Conservation (phyloP, 2,888 invertebrate species). For the Corythucha ciliata region DNA sequence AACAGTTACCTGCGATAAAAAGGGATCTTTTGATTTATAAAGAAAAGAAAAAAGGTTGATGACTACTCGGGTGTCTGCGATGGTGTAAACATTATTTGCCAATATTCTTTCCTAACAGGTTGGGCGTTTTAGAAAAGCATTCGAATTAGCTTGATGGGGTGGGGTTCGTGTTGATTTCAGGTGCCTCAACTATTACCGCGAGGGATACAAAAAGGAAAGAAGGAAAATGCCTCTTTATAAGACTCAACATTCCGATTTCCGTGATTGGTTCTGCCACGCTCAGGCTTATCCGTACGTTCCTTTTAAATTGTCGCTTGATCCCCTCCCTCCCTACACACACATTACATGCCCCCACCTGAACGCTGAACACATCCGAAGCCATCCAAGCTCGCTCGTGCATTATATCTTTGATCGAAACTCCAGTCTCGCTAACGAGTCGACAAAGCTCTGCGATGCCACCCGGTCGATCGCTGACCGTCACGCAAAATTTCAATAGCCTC, state of each 20-base stretch:
- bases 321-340: too few species aligned
- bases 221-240: not conserved
- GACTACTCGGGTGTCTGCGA: too few species aligned
- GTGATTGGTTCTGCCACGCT: too few species aligned
- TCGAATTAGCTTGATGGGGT: too few species aligned
- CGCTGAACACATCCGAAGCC: slow-evolving; percentile 75
- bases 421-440: slow-evolving; percentile 60
- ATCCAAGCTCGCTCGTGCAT: slow-evolving; percentile 95
- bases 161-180: too few species aligned
- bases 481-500: slow-evolving; percentile 62
- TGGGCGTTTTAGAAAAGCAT: too few species aligned
- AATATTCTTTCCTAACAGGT: too few species aligned
- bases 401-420: slow-evolving; percentile 89
- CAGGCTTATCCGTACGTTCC: not conserved
- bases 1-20: slow-evolving; percentile 63
- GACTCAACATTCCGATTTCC: too few species aligned
- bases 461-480: slow-evolving; percentile 74
- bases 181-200: too few species aligned
- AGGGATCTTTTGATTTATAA: not conserved
- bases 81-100: too few species aligned
- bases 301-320: not conserved
- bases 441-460: slow-evolving; percentile 82
- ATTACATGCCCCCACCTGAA: slow-evolving; percentile 49
- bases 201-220: too few species aligned
- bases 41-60: not conserved